Conservation (phyloP, 2,797 vertebrate species). For the Lates japonicus region DNA sequence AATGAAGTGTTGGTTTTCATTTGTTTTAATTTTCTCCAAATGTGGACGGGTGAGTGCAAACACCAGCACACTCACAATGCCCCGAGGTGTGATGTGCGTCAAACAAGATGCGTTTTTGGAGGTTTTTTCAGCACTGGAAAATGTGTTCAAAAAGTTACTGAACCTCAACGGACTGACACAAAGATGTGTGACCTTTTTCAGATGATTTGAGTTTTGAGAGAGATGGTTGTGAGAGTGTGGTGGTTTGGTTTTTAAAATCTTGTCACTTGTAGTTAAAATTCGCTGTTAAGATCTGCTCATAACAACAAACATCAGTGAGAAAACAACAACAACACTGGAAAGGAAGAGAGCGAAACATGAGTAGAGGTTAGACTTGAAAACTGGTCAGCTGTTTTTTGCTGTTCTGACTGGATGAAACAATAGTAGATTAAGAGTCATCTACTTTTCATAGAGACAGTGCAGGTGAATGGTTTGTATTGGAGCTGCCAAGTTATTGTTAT, state of each 20-base stretch:
- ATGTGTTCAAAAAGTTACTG: constrained; percentile 59
- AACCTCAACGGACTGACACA: constrained; percentile 53
- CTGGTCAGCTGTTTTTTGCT: too few species aligned
- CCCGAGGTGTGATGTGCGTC: constrained; percentile 82
- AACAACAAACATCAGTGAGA: not conserved
- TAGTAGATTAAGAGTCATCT: not conserved
- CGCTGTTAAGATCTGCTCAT: not conserved
- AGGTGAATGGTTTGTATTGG: not conserved
- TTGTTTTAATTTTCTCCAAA: constrained; percentile 86
- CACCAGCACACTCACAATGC: constrained; percentile 68
- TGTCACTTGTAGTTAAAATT: not conserved
- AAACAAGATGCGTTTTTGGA: constrained; percentile 48
- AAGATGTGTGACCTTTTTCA: constrained; percentile 51
- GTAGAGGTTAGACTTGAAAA: not conserved
- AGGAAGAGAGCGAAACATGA: not conserved
- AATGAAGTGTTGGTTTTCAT: constrained; percentile 86
- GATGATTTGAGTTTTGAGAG: constrained; percentile 18
- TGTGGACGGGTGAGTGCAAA: constrained; percentile 65
- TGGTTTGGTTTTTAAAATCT: not conserved
- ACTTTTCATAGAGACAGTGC: not conserved
- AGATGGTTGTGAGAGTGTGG: constrained; percentile 4
- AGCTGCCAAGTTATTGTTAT: not conserved
- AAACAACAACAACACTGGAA: not conserved
- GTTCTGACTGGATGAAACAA: not conserved
- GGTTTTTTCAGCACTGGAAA: constrained; percentile 55